Base-by-base conservation (phyloP, 2,797 vertebrate species). In the Paedocypris micromegethes region DNA sequence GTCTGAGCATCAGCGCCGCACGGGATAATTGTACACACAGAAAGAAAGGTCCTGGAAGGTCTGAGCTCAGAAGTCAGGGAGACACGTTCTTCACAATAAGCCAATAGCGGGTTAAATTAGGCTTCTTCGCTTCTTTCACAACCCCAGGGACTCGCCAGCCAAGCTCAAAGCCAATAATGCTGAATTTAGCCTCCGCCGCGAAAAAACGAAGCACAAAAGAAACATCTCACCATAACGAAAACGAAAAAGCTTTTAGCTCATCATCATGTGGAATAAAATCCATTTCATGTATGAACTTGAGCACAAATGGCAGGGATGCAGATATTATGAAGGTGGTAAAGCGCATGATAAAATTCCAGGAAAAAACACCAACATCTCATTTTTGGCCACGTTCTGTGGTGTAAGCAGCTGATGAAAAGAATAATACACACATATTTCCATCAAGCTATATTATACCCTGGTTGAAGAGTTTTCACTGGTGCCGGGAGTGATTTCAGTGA, bases 51-150 rank as follows among this genome's bases (percentile, higher is more conserved):
- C 49, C 0, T 4, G 23, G 9, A 52, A 57, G 55, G 45, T 46
- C 38, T 6, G 42, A n/a, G 64, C 44, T 64, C 49, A 5, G 9
- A 53, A 49, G 60, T 50, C 56, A 59, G 39, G 53, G 49, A 47
- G 43, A 58, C 59, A 58, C 40, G 40, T 39, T 43, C 58, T 41
- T 42, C 43, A 68, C 48, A 69, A 69, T 58, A 69, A 48, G 61
- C 55, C 47, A 51, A 49, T 57, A 64, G 5, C 5, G 53, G 57
- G 73, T 46, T 68, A 67, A 75, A 72, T 75, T 64, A 68, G 5
- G 42, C 48, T 48, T 52, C n/a, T 43, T 63, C 6, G n/a, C 40
- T 50, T 66, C 5, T 66, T 48, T 60, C n/a, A 8, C 41, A 2
- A 3, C 43, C 42, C 59, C 44, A 43, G 43, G 39, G 45, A 61